Conservation (phyloP, 2,113 vertebrate species). For the Bettongia penicillata region DNA sequence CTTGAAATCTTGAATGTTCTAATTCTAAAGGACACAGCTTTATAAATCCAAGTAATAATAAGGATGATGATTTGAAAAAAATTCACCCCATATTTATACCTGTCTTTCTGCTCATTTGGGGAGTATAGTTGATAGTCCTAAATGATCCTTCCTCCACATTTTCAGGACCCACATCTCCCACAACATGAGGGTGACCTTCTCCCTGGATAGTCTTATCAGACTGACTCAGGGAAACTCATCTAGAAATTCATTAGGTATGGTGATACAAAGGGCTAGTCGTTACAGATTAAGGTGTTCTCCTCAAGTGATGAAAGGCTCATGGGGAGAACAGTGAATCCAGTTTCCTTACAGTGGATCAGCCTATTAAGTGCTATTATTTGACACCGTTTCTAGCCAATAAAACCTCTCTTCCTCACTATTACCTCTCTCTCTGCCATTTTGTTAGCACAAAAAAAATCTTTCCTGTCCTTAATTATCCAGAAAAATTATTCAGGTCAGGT, state of each 20-base stretch:
- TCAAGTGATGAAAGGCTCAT: slow-evolving; percentile 66
- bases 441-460: neutral
- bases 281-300: slow-evolving; percentile 67
- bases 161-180: slow-evolving; percentile 37
- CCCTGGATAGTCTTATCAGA: slow-evolving; percentile 68
- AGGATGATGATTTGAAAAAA: slow-evolving; percentile 17
- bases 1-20: slow-evolving; percentile 27
- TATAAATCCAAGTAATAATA: slow-evolving; percentile 42
- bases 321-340: slow-evolving; percentile 55
- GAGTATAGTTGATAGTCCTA: slow-evolving; percentile 18
- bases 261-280: slow-evolving; percentile 60
- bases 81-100: slow-evolving; percentile 27
- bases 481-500: neutral
- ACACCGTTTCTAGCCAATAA: slow-evolving; percentile 56
- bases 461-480: neutral
- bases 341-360: slow-evolving; percentile 62
- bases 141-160: slow-evolving; percentile 43
- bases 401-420: slow-evolving; percentile 10
- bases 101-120: neutral
- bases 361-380: neutral
- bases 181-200: slow-evolving; percentile 66
- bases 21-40: slow-evolving; percentile 52
- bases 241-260: slow-evolving; percentile 69
- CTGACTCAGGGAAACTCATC: slow-evolving; percentile 63
- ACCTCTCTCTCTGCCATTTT: neutral